phyloP scores from a whole-genome alignment of 2,113 vertebrate species.

The Guaruba guarouba region DNA sequence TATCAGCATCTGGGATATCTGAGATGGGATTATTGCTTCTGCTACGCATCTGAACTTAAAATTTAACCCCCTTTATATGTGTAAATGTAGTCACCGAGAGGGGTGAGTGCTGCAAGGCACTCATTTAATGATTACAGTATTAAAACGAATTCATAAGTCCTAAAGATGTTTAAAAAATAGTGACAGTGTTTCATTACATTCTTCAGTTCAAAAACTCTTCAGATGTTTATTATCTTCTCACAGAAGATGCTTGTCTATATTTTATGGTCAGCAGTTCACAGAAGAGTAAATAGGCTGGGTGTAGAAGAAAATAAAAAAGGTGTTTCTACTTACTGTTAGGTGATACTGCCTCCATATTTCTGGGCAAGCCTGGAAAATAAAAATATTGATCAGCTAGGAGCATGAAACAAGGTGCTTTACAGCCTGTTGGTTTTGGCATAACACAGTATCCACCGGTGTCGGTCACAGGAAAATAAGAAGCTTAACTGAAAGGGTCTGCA shows the following conservation, averaged over 20 bases:
- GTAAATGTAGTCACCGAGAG: conserved; percentile 25
- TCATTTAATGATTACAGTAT: conserved; percentile 35
- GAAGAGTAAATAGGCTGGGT: conserved; percentile 81
- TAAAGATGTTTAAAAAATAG: conserved; percentile 57
- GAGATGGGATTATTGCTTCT: conserved; percentile 20
- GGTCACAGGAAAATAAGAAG: conserved; percentile 87
- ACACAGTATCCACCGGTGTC: conserved; percentile 83
- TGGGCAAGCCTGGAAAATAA: conserved; percentile 93
- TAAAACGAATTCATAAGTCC: conserved; percentile 46
- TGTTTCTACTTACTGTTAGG: conserved; percentile 92
- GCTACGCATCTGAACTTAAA: conserved; percentile 21
- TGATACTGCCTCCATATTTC: conserved; percentile 99
- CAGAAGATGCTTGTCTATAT: conserved; percentile 82
- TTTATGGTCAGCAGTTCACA: conserved; percentile 84
- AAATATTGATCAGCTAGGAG: conserved; percentile 86
- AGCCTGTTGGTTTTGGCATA: conserved; percentile 89
- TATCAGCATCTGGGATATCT: conserved; percentile 22
- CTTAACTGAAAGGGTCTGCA: conserved; percentile 87
- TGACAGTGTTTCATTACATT: conserved; percentile 53
- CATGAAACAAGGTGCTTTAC: conserved; percentile 89
- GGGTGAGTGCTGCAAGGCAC: conserved; percentile 2
- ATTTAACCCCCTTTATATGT: conserved; percentile 4
- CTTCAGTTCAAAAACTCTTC: conserved; percentile 73
- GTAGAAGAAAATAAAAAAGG: conserved; percentile 82
- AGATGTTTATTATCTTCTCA: conserved; percentile 81